Evolutionary conservation across 2,113 vertebrate species (phyloP).

Genomic region (Pluvianellus socialis): DNA sequence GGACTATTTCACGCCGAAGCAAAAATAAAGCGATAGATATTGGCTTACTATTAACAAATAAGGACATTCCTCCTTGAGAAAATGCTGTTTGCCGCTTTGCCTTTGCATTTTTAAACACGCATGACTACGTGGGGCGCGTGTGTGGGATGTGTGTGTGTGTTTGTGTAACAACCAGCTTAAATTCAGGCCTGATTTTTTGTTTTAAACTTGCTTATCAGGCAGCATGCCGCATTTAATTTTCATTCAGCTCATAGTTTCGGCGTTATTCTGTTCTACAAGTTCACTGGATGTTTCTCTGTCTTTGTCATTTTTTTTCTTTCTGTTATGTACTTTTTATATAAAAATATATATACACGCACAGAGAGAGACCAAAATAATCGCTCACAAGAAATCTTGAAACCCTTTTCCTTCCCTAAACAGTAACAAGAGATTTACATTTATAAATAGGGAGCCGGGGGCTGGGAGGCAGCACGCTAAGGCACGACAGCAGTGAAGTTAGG

Average conservation of each 20-base stretch:
- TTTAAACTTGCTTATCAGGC: not conserved
- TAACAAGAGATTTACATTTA: slow-evolving; percentile 42
- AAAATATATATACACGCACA: not conserved
- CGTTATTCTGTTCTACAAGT: slow-evolving; percentile 22
- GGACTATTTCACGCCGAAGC: not conserved
- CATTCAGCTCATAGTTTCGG: slow-evolving; percentile 34
- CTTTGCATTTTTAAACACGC: not conserved
- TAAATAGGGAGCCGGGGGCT: slow-evolving; percentile 2
- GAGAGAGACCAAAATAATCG: not conserved
- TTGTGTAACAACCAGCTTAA: not conserved
- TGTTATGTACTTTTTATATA: not conserved
- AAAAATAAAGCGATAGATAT: not conserved
- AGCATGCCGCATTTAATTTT: slow-evolving; percentile 2
- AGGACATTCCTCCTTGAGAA: not conserved
- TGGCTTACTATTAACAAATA: not conserved
- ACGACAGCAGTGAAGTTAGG: slow-evolving; percentile 73
- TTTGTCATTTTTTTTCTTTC: not conserved
- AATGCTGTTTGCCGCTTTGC: not conserved
- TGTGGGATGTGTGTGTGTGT: not conserved
- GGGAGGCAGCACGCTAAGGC: slow-evolving; percentile 52
- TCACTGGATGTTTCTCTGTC: slow-evolving; percentile 12
- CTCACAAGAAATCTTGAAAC: not conserved
- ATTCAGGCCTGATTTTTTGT: not conserved
- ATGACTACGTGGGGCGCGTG: not conserved
- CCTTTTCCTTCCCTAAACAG: slow-evolving; percentile 32